Conservation (phyloP, 1,140 invertebrate genomes). For the Triops longicaudatus region DNA sequence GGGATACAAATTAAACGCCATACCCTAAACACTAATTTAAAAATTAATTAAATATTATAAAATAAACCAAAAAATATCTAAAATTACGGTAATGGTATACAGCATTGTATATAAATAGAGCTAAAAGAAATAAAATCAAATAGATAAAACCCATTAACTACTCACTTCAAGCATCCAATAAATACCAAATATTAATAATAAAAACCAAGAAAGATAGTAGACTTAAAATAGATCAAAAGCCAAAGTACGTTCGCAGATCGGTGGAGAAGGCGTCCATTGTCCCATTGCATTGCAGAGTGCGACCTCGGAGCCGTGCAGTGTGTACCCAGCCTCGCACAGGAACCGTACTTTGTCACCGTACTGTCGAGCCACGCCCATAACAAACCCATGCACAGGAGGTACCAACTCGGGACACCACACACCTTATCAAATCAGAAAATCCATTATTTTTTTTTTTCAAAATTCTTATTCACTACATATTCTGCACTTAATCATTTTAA, state of each 20-base stretch:
- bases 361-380: conserved; percentile 31
- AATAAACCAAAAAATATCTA: too few species aligned
- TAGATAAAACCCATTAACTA: too few species aligned
- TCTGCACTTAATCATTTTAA: not conserved
- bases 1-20: too few species aligned
- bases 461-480: conserved; percentile 25
- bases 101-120: too few species aligned
- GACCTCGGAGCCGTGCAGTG: conserved; percentile 31
- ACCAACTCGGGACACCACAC: conserved; percentile 30
- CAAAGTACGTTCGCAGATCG: conserved; percentile 33
- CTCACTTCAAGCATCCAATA: not conserved
- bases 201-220: not conserved
- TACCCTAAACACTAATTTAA: too few species aligned
- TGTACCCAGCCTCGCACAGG: conserved; percentile 34
- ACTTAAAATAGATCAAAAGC: not conserved
- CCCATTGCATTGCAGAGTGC: conserved; percentile 32
- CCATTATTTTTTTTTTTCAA: not conserved
- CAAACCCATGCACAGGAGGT: conserved; percentile 31
- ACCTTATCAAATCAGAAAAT: conserved; percentile 20
- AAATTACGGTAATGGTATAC: too few species aligned
- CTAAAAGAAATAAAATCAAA: too few species aligned
- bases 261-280: conserved; percentile 32
- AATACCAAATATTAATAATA: too few species aligned
- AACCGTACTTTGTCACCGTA: conserved; percentile 31
- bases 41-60: too few species aligned